Evolutionary conservation across 2,113 vertebrate genomes (phyloP), one percentile per base, ranked within the genome.

Genomic region (Atractosteus spatula): DNA sequence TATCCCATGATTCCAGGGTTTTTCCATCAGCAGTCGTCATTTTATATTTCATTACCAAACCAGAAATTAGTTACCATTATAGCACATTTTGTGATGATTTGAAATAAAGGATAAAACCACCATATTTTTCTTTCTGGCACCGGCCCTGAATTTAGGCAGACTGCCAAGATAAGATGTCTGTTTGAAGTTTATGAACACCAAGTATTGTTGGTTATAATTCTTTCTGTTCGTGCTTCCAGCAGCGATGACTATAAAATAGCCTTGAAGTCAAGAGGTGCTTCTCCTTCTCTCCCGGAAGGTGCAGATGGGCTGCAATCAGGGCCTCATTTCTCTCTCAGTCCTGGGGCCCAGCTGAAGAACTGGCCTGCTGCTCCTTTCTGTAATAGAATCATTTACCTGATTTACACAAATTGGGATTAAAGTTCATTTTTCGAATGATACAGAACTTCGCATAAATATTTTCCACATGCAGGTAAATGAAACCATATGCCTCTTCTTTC

Each of bases 381-480:
- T 62, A 11, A 16, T 62, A 41, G 62, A 64, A 16, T 4, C 41
- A 64, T 64, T 64, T 64, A 17, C 62, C 5, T 64, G n/a, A 64
- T 16, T 64, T 55, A 17, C 45, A 13, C 62, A 56, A 63, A 56
- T 65, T 55, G 29, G 44, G 16, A 65, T 66, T 14, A 47, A 41
- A 8, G 14, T 66, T n/a, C 16, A 4, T 29, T 7, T 55, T 41
- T 29, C 13, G 61, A 43, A 8, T 41, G 59, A 65, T 51, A 17
- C 41, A 66, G 8, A 8, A 7, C 41, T 42, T 13, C 4, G 16
- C 17, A 43, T 17, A 41, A 45, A 65, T 8, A 3, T 55, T 65
- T 63, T 6, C 11, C 41, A 72, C 65, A 55, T 56, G 62, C 29
- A 7, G 8, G 54, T 55, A 72, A 72, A 65, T 43, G 11, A 66